Base-by-base conservation (phyloP, 2,113 vertebrate genomes). In the Lophius piscatorius region DNA sequence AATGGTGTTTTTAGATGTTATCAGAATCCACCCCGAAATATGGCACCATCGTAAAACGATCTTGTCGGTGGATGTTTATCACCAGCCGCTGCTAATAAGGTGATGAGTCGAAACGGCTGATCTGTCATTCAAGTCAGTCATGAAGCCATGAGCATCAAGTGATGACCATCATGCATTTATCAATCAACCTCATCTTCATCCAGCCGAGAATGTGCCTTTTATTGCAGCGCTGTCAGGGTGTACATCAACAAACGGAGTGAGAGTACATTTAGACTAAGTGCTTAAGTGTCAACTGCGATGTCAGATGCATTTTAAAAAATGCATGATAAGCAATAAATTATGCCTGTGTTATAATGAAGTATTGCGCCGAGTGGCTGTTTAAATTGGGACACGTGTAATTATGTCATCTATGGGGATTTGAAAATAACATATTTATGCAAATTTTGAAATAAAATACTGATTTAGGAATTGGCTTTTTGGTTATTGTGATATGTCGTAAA, bases 31-130 rank as follows among this genome's bases (percentile, higher is more conserved):
- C 75, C 84, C 74, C 74, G 82, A 76, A 87, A 87, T 69, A 87
- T 72, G 86, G 90, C 83, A 83, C 78, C 81, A 63, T 64, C 74
- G 85, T 81, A 90, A 84, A 87, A 88, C 88, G 86, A 87, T 90
- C 85, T 85, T 76, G 67, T 41, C 65, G 83, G 62, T 54, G 70
- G 75, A 84, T 80, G 82, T 77, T 87, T 87, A 85, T 89, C 82
- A 74, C 35, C 52, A 59, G 61, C 68, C 60, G 46, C 52, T 48
- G 65, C 71, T 65, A 48, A 62, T 51, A 40, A 49, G 33, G 31
- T 67, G 77, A 62, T 65, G 67, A 64, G 52, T 81, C 69, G 83
- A 78, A 82, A 73, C 62, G 68, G 44, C 11, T 82, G 74, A 80
- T 81, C 74, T 74, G 50, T 60, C 67, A 68, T 63, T 60, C 74